A percentile compares a stretch with the other conserved stretches of the same genome.
phyloP scores from a whole-genome alignment of 2,113 vertebrate species.

The Myxocyprinus asiaticus region DNA sequence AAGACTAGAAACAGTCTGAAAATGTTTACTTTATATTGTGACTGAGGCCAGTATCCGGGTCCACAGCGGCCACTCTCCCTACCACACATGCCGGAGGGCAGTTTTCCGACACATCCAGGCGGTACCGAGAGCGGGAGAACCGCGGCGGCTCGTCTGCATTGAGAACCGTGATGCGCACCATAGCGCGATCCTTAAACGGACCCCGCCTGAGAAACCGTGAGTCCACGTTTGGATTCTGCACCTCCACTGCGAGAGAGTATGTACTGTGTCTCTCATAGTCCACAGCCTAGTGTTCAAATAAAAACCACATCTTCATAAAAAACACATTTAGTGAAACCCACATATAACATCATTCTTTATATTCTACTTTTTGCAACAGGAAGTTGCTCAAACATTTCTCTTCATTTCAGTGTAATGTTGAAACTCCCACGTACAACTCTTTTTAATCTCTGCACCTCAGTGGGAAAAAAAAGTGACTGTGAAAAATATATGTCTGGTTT shows the following conservation, averaged over 20 bases:
- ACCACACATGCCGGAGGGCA: slow-evolving; percentile 76
- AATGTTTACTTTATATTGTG: slow-evolving; percentile 77
- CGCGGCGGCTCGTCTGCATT: slow-evolving; percentile 85
- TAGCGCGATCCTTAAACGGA: slow-evolving; percentile 85
- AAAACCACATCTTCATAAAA: neutral
- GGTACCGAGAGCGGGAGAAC: slow-evolving; percentile 81
- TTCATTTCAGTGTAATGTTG: slow-evolving; percentile 45
- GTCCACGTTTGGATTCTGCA: slow-evolving; percentile 82
- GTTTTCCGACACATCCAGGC: slow-evolving; percentile 82
- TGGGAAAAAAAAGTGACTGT: neutral
- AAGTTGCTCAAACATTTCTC: slow-evolving; percentile 2
- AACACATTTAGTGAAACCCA: neutral
- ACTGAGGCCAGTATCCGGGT: slow-evolving; percentile 84
- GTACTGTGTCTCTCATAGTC: slow-evolving; percentile 83
- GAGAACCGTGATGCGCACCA: slow-evolving; percentile 80
- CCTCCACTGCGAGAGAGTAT: slow-evolving; percentile 85
- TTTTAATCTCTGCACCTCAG: slow-evolving; percentile 19
- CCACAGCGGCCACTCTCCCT: slow-evolving; percentile 77
- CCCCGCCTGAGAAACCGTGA: slow-evolving; percentile 81
- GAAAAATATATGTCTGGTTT: neutral
- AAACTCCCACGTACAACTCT: slow-evolving; percentile 6
- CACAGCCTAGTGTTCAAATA: slow-evolving; percentile 69
- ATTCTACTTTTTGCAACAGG: neutral
- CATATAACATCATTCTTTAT: neutral
- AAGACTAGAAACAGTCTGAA: too few relatives aligned